A percentile compares a stretch with the other conserved stretches of the same genome.
Conservation (phyloP, 2,888 invertebrate species). For the Mesopsocus fuscifrons region DNA sequence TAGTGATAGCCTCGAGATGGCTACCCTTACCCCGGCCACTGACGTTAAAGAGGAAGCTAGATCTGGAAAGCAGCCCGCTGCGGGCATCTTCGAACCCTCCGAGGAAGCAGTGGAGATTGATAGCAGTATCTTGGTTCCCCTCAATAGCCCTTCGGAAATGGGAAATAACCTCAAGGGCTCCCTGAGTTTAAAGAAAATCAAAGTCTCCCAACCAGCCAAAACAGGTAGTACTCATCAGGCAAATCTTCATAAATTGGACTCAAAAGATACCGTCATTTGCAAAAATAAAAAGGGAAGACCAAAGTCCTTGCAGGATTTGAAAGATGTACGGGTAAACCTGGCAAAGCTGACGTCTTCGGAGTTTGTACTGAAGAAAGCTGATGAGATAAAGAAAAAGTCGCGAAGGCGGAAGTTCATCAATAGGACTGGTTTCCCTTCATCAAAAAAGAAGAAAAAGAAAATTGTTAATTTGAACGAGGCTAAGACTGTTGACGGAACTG, state of each 20-base stretch:
- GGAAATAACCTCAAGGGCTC: slow-evolving; percentile 3
- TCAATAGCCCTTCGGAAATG: slow-evolving; percentile 7
- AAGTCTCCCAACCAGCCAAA: neutral
- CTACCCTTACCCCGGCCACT: slow-evolving; percentile 2
- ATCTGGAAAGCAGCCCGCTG: slow-evolving; percentile 27
- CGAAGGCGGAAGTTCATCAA: slow-evolving; percentile 59
- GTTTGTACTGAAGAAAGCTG: slow-evolving; percentile 16
- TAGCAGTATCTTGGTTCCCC: slow-evolving; percentile 6
- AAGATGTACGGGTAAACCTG: slow-evolving; percentile 21
- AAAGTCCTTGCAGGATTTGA: neutral
- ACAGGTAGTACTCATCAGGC: neutral
- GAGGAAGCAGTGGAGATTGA: slow-evolving; percentile 22
- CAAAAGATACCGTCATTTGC: neutral
- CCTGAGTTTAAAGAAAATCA: slow-evolving; percentile 6
- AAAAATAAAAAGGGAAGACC: neutral
- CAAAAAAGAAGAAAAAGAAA: slow-evolving; percentile 66
- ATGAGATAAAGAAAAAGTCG: slow-evolving; percentile 29
- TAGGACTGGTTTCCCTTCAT: slow-evolving; percentile 70
- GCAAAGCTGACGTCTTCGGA: slow-evolving; percentile 19
- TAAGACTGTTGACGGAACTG: slow-evolving; percentile 10
- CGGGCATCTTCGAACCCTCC: slow-evolving; percentile 50
- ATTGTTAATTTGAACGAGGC: slow-evolving; percentile 13
- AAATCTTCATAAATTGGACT: neutral
- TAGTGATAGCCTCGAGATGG: slow-evolving; percentile 24
- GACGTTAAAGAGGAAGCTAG: neutral